phyloP scores from a whole-genome alignment of 2,888 invertebrate species.

The Anagyrus pseudococci region DNA sequence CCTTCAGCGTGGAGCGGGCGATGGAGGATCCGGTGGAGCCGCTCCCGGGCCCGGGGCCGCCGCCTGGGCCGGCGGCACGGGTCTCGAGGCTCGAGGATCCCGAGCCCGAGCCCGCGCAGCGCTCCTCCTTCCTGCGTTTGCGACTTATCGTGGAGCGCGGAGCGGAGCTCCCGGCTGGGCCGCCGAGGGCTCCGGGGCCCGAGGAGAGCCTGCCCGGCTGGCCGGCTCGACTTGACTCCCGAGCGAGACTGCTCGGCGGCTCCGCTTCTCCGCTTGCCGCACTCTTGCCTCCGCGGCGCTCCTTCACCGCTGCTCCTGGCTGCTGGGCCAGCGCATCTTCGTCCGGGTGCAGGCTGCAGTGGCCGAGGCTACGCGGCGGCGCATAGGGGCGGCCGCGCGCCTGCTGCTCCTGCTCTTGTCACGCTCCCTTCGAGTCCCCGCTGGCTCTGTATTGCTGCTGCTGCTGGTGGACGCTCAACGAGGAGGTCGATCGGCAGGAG shows the following conservation, averaged over 20 bases:
- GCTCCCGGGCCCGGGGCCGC: slow-evolving; percentile 24
- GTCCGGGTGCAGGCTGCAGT: no score
- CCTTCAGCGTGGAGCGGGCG: slow-evolving; percentile 12
- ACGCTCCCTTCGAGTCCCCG: no score
- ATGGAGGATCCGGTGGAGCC: slow-evolving; percentile 3
- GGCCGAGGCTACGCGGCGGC: no score
- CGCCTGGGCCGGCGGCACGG: slow-evolving; percentile 14
- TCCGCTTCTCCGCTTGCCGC: background rate
- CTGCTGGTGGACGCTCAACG: no score
- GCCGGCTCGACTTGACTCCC: no score
- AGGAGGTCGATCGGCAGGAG: no score
- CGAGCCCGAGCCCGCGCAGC: slow-evolving; percentile 34
- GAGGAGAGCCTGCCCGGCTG: background rate
- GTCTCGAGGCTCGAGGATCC: slow-evolving; percentile 38
- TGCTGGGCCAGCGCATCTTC: no score
- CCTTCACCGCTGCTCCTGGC: background rate
- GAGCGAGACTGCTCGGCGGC: background rate
- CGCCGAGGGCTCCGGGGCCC: slow-evolving; percentile 12
- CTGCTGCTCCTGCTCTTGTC: no score
- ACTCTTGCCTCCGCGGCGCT: background rate
- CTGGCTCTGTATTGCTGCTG: no score
- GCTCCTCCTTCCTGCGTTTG: slow-evolving; percentile 42
- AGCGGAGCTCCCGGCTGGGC: slow-evolving; percentile 9
- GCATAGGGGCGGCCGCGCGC: no score
- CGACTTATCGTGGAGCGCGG: slow-evolving; percentile 39